Evolutionary conservation across 2,797 vertebrate species (phyloP).

Genomic region (Hozukius guyotensis): DNA sequence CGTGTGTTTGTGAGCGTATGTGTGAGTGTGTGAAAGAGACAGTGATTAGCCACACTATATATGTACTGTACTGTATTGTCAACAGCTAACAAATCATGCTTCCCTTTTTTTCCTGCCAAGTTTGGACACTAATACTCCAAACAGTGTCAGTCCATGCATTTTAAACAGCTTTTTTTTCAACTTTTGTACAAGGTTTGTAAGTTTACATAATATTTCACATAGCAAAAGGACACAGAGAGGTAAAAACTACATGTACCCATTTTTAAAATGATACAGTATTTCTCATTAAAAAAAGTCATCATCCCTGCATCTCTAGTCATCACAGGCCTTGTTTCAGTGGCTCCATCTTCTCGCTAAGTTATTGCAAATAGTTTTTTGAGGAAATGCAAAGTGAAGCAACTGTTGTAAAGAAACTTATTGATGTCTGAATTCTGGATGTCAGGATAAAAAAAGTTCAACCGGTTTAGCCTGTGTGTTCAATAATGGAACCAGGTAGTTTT

Average conservation of each 20-base stretch:
- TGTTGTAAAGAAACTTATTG: not conserved
- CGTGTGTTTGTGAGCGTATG: not conserved
- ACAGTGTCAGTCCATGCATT: constrained; percentile 16
- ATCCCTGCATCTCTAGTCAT: not conserved
- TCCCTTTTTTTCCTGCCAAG: constrained; percentile 22
- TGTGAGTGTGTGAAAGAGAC: constrained; percentile 27
- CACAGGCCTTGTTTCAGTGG: not conserved
- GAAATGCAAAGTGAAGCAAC: not conserved
- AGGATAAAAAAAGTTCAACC: not conserved
- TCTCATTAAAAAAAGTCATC: not conserved
- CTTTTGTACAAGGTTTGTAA: constrained; percentile 47
- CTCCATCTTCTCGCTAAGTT: constrained; percentile 18
- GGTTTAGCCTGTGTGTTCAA: constrained; percentile 21
- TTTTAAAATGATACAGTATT: not conserved
- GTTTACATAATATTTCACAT: constrained; percentile 35
- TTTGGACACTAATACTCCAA: constrained; percentile 29
- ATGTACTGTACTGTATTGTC: constrained; percentile 39
- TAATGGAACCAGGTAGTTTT: constrained; percentile 33
- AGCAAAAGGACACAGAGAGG: not conserved
- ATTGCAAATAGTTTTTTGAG: not conserved
- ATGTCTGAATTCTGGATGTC: not conserved
- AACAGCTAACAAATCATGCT: constrained; percentile 31
- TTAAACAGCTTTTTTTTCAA: constrained; percentile 24
- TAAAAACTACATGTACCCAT: not conserved
- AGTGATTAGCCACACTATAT: constrained; percentile 36